Evolutionary conservation across 1,140 invertebrate genomes (phyloP).

Genomic region (Pogonomyrmex barbatus): DNA sequence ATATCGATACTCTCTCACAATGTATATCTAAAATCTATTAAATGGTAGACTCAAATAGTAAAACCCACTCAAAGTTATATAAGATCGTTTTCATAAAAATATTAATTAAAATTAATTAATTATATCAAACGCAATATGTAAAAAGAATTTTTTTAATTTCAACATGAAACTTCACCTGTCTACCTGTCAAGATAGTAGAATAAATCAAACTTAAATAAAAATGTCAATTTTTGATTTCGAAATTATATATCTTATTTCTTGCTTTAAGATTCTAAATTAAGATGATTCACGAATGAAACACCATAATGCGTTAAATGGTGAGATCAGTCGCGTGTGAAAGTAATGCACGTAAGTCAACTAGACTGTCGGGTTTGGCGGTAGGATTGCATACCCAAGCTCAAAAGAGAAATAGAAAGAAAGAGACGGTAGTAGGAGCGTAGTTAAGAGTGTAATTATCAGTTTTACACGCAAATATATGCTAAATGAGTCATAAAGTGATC

Average conservation of each 20-base stretch:
- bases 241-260: not conserved
- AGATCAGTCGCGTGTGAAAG: slow-evolving; percentile 41
- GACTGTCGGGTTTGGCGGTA: slow-evolving; percentile 37
- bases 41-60: not conserved
- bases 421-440: slow-evolving; percentile 9
- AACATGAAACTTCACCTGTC: not conserved
- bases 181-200: not conserved
- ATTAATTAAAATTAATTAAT: slow-evolving; percentile 21
- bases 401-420: slow-evolving; percentile 37
- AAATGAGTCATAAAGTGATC: slow-evolving; percentile 27
- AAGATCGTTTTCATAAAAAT: not conserved
- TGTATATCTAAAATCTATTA: not conserved
- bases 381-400: slow-evolving; percentile 41
- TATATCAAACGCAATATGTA: not conserved
- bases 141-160: not conserved
- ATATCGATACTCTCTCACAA: not conserved
- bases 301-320: slow-evolving; percentile 11
- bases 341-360: slow-evolving; percentile 47
- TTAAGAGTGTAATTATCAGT: slow-evolving; percentile 11
- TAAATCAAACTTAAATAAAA: not conserved
- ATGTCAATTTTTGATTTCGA: not conserved
- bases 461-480: slow-evolving; percentile 20
- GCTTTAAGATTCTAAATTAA: slow-evolving; percentile 4
- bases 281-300: not conserved
- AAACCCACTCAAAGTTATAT: slow-evolving; percentile 16